A percentile compares a stretch with the other conserved stretches of the same genome.
Evolutionary conservation across 1,140 invertebrate species (phyloP).

Genomic region (Lepidurus arcticus): DNA sequence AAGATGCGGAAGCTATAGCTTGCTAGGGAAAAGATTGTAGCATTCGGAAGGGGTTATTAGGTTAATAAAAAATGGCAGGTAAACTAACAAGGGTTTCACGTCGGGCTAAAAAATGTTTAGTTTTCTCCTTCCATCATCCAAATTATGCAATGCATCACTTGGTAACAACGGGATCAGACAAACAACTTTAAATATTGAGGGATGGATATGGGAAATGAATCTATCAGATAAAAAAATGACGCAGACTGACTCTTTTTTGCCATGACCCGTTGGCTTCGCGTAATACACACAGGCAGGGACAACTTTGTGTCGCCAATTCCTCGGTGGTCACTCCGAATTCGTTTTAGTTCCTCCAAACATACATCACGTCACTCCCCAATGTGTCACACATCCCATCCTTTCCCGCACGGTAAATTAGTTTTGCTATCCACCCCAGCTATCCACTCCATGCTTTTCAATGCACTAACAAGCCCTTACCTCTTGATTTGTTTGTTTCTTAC

Average conservation of each 20-base stretch:
- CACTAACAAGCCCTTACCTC: conserved; percentile 1
- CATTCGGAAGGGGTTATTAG: not conserved
- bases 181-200: not conserved
- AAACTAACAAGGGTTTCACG: not conserved
- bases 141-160: conserved; percentile 19
- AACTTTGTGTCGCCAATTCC: too few species aligned
- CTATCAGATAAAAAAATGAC: not conserved
- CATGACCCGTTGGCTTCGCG: too few species aligned
- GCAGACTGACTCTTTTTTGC: too few species aligned
- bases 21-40: conserved; percentile 1
- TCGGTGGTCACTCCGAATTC: too few species aligned
- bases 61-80: not conserved
- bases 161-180: not conserved
- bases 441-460: conserved; percentile 1
- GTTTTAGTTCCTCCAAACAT: not conserved
- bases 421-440: not conserved
- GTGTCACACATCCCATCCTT: not conserved
- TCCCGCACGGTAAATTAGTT: not conserved
- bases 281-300: too few species aligned
- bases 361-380: not conserved
- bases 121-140: conserved; percentile 10
- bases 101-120: conserved; percentile 11
- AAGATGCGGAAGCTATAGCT: conserved; percentile 18
- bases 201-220: conserved; percentile 2
- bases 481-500: not conserved